Evolutionary conservation across 2,113 vertebrate species (phyloP).

Genomic region (Calonectris borealis): DNA sequence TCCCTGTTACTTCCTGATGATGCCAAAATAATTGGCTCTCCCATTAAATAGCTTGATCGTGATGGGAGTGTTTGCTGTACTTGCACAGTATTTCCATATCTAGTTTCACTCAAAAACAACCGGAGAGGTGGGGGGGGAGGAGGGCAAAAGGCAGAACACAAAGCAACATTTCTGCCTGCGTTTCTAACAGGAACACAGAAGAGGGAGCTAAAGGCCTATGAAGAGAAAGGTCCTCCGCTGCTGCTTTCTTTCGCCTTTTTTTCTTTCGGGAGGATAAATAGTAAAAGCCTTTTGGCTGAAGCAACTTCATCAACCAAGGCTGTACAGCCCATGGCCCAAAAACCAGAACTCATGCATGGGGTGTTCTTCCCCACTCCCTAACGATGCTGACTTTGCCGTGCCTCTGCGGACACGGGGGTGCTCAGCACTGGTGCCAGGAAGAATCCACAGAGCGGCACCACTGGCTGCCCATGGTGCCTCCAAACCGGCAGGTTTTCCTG

Average conservation of each 20-base stretch:
- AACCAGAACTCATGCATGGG: background rate
- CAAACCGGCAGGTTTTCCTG: background rate
- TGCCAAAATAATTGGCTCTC: background rate
- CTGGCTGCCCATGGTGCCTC: background rate
- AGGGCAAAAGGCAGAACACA: background rate
- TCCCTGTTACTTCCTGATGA: background rate
- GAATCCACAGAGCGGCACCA: background rate
- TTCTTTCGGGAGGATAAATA: background rate
- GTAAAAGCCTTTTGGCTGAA: background rate
- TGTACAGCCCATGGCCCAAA: background rate
- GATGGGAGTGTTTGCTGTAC: background rate
- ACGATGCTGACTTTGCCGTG: background rate
- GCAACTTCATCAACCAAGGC: background rate
- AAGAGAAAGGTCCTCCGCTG: background rate
- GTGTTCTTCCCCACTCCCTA: background rate
- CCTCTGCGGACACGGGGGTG: background rate
- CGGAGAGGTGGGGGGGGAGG: accelerated
- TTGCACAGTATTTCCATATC: background rate
- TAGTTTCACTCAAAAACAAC: background rate
- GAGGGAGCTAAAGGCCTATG: constrained; percentile 35
- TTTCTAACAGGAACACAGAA: background rate
- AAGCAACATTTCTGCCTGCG: background rate
- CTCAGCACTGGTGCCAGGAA: background rate
- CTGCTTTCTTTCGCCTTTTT: background rate
- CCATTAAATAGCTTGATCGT: background rate